Evolutionary conservation across 1,140 invertebrate species (phyloP).

Genomic region (Solenopsis fugax): DNA sequence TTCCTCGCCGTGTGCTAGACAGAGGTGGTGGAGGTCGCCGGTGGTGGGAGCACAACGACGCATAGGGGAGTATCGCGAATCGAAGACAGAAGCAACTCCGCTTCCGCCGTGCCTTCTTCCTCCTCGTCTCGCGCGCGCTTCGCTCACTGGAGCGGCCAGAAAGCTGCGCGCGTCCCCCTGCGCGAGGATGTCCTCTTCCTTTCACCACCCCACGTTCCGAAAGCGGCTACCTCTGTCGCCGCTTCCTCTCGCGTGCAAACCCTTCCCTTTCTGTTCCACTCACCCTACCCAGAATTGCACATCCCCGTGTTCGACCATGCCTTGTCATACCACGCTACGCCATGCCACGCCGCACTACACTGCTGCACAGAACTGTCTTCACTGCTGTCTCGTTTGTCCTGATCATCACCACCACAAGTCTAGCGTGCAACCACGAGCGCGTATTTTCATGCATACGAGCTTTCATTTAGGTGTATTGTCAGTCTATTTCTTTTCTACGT

Average conservation of each 20-base stretch:
- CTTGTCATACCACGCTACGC: constrained; percentile 35
- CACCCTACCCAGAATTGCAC: constrained; percentile 39
- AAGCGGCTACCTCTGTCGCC: constrained; percentile 34
- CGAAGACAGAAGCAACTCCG: constrained; percentile 56
- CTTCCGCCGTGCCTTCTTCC: constrained; percentile 39
- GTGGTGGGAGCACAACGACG: constrained; percentile 56
- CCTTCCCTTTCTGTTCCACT: constrained; percentile 15
- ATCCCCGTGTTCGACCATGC: constrained; percentile 32
- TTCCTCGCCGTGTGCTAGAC: neutral
- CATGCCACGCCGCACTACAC: neutral
- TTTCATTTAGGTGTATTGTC: neutral
- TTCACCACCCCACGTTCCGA: constrained; percentile 50
- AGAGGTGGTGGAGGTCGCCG: constrained; percentile 18
- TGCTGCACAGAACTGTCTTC: constrained; percentile 21
- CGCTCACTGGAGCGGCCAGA: constrained; percentile 47
- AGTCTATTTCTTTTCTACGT: neutral
- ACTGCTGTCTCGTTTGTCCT: constrained; percentile 21
- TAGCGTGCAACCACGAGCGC: constrained; percentile 7
- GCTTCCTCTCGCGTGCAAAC: neutral
- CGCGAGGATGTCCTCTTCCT: constrained; percentile 55
- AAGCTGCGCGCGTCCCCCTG: constrained; percentile 66
- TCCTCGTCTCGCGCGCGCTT: constrained; percentile 17
- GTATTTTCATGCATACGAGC: neutral
- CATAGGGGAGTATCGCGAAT: constrained; percentile 57
- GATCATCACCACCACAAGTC: constrained; percentile 21